Percentiles rank a stretch among this genome's conserved stretches.
These are phyloP conservation scores for Spisula subtruncata DNA, from an alignment of 2,888 invertebrate species.

Conservation along the genomic window DNA sequence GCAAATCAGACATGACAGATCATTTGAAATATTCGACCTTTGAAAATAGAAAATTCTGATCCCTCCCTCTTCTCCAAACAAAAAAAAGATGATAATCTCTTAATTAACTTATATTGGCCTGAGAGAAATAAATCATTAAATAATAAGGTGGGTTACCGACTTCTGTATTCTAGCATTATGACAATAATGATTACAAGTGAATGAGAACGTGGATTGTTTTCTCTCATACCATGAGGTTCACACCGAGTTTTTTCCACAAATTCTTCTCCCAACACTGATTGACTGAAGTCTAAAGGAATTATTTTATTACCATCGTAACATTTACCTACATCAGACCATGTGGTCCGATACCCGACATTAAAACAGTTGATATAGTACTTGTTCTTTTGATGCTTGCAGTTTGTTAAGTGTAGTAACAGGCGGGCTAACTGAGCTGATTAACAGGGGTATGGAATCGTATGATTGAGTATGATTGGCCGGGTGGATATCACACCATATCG, in stretches of 20 bases:
- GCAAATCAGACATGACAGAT: too few species aligned
- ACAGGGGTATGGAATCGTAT: not conserved
- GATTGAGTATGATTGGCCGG: not conserved
- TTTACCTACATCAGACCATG: slow-evolving; percentile 25
- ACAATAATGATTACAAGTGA: not conserved
- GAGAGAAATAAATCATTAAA: too few species aligned
- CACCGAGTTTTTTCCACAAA: not conserved
- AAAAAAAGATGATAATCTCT: too few species aligned
- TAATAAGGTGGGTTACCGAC: too few species aligned
- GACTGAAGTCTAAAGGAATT: not conserved
- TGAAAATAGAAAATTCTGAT: too few species aligned
- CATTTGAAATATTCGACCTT: too few species aligned
- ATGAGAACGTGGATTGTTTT: not conserved
- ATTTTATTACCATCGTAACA: not conserved
- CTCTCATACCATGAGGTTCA: not conserved
- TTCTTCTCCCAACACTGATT: not conserved
- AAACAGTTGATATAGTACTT: slow-evolving; percentile 5
- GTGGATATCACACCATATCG: slow-evolving; percentile 9
- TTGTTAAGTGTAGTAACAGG: not conserved
- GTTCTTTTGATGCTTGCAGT: not conserved
- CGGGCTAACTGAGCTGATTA: not conserved
- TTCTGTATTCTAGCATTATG: too few species aligned
- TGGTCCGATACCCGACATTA: not conserved
- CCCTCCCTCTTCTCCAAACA: too few species aligned
- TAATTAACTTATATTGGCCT: too few species aligned